phyloP scores from a whole-genome alignment of 2,797 vertebrate species.

The Aldrovandia affinis region DNA sequence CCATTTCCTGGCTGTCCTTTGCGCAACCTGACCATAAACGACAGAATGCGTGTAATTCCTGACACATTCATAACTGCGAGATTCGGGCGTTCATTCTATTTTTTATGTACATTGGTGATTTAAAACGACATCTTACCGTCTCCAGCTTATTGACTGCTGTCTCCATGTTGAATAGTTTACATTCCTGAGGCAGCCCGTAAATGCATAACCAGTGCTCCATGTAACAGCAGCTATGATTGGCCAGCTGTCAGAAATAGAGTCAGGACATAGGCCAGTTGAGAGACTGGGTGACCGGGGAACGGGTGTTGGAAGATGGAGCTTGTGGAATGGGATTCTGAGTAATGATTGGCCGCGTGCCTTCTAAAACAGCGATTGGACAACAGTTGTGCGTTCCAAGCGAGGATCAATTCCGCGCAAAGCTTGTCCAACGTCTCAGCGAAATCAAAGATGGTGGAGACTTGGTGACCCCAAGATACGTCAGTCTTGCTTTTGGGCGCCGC shows the following conservation, averaged over 20 bases:
- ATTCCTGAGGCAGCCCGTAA: constrained; percentile 77
- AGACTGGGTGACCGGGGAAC: constrained; percentile 29
- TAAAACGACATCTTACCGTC: constrained; percentile 79
- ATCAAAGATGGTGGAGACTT: no score
- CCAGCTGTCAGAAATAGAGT: constrained; percentile 46
- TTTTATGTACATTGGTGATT: no score
- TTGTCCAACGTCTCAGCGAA: no score
- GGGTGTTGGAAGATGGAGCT: constrained; percentile 39
- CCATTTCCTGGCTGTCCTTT: no score
- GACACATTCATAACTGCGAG: no score
- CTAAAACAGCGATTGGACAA: constrained; percentile 38
- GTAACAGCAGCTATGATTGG: constrained; percentile 60
- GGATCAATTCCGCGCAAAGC: no score
- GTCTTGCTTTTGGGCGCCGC: no score
- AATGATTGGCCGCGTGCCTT: constrained; percentile 27
- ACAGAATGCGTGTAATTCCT: no score
- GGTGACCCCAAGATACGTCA: no score
- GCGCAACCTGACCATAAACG: no score
- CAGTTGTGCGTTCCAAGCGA: not conserved
- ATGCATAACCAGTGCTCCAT: constrained; percentile 47
- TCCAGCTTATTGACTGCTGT: constrained; percentile 89
- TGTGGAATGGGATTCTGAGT: constrained; percentile 41
- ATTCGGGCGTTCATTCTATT: no score
- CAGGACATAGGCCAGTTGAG: constrained; percentile 45
- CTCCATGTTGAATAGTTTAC: constrained; percentile 97